phyloP scores from a whole-genome alignment of 1,140 invertebrate genomes.

The Drosophila sulfurigaster region DNA sequence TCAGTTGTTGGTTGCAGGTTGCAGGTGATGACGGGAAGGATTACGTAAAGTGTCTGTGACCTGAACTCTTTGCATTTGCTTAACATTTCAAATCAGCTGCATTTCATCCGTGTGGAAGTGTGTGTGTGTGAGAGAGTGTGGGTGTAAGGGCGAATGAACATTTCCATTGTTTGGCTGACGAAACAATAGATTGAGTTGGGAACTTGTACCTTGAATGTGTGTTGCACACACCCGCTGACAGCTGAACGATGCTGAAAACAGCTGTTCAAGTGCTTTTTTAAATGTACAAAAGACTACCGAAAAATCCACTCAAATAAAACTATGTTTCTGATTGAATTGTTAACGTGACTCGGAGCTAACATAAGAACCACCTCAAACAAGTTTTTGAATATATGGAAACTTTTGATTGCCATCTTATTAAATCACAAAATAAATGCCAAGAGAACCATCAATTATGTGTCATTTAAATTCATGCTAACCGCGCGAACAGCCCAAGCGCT shows the following conservation, averaged over 20 bases:
- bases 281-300: constrained; percentile 6
- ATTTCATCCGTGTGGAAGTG: constrained; percentile 8
- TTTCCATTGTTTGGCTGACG: constrained; percentile 61
- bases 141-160: constrained; percentile 66
- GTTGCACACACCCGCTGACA: constrained; percentile 53
- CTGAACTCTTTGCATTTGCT: constrained; percentile 80
- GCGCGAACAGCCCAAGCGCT: background rate
- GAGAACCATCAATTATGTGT: constrained; percentile 6
- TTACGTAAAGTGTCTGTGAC: constrained; percentile 81
- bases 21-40: constrained; percentile 41
- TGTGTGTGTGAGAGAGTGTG: constrained; percentile 3
- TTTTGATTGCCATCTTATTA: background rate
- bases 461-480: constrained; percentile 5
- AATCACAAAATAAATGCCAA: background rate
- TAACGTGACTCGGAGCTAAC: background rate
- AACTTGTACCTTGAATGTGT: constrained; percentile 76
- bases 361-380: constrained; percentile 8
- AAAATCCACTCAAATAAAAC: constrained; percentile 13
- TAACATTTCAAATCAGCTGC: constrained; percentile 54
- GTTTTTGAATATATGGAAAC: constrained; percentile 14
- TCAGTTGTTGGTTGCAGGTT: constrained; percentile 40
- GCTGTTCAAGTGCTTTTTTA: constrained; percentile 55
- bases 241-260: constrained; percentile 50
- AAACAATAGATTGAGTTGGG: constrained; percentile 67
- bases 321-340: constrained; percentile 13